Evolutionary conservation across 2,113 vertebrate genomes (phyloP).

Genomic region (Nothobranchius furzeri): DNA sequence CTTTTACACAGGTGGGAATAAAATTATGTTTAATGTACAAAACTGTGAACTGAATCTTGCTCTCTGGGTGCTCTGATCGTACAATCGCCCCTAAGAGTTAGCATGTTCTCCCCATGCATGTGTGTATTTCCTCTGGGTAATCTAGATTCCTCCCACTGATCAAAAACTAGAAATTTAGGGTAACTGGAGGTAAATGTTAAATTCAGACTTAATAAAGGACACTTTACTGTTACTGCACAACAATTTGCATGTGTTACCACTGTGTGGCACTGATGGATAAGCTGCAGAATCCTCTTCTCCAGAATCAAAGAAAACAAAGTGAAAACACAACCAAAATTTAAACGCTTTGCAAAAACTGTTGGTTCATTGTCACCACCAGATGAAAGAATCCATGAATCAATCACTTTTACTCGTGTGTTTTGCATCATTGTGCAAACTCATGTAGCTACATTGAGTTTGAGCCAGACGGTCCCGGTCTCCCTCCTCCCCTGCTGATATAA

Average conservation of each 20-base stretch:
- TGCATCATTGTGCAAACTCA: conserved; percentile 12
- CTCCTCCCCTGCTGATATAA: conserved; percentile 54
- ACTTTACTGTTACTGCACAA: no score
- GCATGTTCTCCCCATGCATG: no score
- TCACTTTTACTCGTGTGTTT: not conserved
- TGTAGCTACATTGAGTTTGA: conserved; percentile 12
- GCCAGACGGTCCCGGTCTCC: conserved; percentile 30
- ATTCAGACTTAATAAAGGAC: no score
- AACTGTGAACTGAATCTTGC: no score
- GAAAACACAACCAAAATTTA: not conserved
- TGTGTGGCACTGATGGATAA: conserved; percentile 55
- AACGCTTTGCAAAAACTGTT: not conserved
- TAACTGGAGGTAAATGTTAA: no score
- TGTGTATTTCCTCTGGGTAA: no score
- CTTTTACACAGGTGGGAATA: no score
- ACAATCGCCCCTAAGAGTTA: no score
- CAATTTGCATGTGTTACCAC: conserved; percentile 52
- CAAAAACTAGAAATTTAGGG: no score
- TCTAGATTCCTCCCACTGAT: no score
- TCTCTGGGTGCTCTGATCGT: no score
- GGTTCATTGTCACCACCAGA: not conserved
- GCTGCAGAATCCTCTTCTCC: conserved; percentile 8
- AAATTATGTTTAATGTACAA: no score
- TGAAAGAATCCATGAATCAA: conserved; percentile 3
- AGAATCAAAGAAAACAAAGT: conserved; percentile 5